Evolutionary conservation across 2,113 vertebrate species (phyloP).

Genomic region (Octodon degus): DNA sequence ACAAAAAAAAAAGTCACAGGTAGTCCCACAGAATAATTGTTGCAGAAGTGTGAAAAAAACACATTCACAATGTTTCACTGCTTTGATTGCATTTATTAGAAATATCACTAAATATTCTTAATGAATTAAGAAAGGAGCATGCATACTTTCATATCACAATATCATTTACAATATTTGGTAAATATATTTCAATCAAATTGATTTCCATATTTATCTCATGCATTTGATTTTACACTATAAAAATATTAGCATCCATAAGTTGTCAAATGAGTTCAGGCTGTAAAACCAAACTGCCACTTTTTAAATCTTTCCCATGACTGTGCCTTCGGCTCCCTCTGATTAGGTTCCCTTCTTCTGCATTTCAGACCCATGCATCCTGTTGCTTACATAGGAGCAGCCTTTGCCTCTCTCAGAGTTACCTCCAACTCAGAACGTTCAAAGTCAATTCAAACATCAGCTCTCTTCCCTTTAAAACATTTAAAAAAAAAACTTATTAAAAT

Average conservation of each 20-base stretch:
- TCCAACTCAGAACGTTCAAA: neutral
- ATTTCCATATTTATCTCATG: neutral
- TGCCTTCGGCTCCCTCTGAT: neutral
- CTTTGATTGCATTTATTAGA: neutral
- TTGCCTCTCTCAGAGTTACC: neutral
- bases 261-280: neutral
- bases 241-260: neutral
- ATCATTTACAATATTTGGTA: slow-evolving; percentile 26
- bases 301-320: neutral
- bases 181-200: neutral
- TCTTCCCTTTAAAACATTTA: no score
- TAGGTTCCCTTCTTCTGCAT: neutral
- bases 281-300: neutral
- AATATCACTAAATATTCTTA: neutral
- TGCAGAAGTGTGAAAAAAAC: neutral
- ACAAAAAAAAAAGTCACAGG: neutral
- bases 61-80: neutral
- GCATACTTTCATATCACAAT: neutral
- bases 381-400: neutral
- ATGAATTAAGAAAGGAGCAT: slow-evolving; percentile 16
- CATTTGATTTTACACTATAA: neutral
- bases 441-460: neutral
- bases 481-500: no score
- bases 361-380: neutral
- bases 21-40: neutral